Base-by-base conservation (phyloP, 2,888 invertebrate species). In the Clepsis dumicolana region DNA sequence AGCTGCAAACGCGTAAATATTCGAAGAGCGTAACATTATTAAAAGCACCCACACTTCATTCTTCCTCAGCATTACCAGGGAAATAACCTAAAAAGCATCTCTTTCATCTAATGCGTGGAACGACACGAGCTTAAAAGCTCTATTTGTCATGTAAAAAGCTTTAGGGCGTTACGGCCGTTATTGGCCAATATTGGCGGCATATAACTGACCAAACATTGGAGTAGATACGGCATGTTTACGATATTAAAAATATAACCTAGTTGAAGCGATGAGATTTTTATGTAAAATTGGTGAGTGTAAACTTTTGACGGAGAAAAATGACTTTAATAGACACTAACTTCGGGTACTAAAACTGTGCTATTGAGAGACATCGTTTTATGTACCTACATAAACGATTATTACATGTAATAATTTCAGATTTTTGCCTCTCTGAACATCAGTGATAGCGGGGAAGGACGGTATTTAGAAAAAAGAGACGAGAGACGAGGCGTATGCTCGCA, bases 61-160 rank as follows among this genome's bases (percentile, higher is more conserved):
- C 27, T 29, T 61, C 68, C 24, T 7, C 38, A 41, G 41, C 68
- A 59, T 67, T 68, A 60, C 65, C 56, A 66, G 56, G 50, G 52
- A 66, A 65, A 77, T 74, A 73, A 72, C 73, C 69, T 72, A 72
- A 68, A 68, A 68, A 68, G 63, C 68, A 73, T 71, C 70, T 73
- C 72, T 71, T 72, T 71, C 74, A 65, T 72, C 70, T 71, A 73
- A 72, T 73, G 67, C 67, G 64, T 68, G 29, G 41, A 68, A 68
- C 68, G 61, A 63, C 65, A 64, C 53, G 62, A 35, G 74, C 76
- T 74, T 81, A 80, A 83, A 82, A 83, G 83, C 77, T 72, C 78
- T 78, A 83, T 84, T 82, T 82, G 79, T 84, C 81, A 78, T 75
- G 77, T 72, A 80, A 83, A 81, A 82, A 82, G 79, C 79, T 65